These are phyloP conservation scores for Helleia helle DNA, from an alignment of 2,888 invertebrate genomes.

Conservation along the genomic window DNA sequence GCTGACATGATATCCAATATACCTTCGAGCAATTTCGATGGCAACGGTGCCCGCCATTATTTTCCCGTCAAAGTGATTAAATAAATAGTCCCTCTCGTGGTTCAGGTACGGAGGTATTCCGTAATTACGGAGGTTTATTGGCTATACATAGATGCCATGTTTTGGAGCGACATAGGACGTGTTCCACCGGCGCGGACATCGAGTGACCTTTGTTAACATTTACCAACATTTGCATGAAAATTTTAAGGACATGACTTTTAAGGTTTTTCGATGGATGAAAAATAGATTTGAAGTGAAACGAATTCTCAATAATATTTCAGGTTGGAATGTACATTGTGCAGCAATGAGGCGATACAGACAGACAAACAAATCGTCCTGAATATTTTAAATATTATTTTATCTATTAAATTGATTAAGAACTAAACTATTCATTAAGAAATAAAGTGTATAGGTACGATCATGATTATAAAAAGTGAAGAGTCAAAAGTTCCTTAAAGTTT, in stretches of 20 bases:
- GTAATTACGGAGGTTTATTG: conserved; percentile 67
- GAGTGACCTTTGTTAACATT: conserved; percentile 35
- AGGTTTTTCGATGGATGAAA: no score
- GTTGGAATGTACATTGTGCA: no score
- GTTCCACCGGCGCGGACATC: conserved; percentile 27
- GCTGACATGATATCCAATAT: conserved; percentile 43
- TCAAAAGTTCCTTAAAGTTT: no score
- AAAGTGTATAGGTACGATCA: no score
- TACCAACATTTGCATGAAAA: conserved; percentile 11
- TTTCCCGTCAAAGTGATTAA: conserved; percentile 71
- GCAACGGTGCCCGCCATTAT: conserved; percentile 50
- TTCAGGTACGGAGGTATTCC: conserved; percentile 59
- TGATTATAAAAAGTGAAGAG: no score
- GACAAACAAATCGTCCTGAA: no score
- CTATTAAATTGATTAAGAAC: no score
- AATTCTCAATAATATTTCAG: no score
- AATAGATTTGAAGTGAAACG: no score
- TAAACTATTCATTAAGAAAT: no score
- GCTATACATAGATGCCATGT: conserved; percentile 56
- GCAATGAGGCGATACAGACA: no score
- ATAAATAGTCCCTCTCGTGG: conserved; percentile 58
- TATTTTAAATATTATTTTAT: no score
- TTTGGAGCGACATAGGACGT: conserved; percentile 32
- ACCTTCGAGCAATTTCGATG: conserved; percentile 36
- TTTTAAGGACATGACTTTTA: conserved; percentile 7